Conservation (phyloP, 2,113 vertebrate genomes). For the Podarcis cretensis region DNA sequence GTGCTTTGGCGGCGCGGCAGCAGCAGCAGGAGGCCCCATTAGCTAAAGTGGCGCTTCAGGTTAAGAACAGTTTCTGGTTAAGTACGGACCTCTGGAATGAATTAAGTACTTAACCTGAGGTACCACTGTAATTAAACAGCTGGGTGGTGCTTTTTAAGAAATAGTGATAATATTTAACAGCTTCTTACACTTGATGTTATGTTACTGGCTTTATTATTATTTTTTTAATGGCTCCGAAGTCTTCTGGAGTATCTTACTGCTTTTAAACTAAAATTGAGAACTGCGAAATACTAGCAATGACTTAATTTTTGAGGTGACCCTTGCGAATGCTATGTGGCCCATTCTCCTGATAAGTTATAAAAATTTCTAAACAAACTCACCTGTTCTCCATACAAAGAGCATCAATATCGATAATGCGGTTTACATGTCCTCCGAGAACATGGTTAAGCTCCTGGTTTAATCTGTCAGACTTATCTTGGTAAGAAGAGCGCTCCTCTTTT, state of each 20-base stretch:
- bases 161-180: no score
- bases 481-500: conserved; percentile 89
- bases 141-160: background rate
- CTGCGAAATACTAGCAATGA: background rate
- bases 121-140: no score
- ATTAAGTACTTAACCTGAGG: no score
- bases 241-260: background rate
- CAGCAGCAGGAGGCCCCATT: no score
- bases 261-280: background rate
- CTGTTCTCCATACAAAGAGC: conserved; percentile 98
- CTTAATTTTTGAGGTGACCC: background rate
- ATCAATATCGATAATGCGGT: conserved; percentile 91
- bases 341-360: background rate
- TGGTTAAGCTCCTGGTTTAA: conserved; percentile 95
- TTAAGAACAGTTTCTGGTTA: no score
- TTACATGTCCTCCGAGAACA: conserved; percentile 88
- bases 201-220: no score
- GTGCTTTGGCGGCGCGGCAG: no score
- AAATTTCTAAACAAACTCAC: conserved; percentile 62
- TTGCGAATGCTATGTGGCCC: background rate
- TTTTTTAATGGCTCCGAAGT: background rate
- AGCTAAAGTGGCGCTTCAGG: no score
- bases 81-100: no score
- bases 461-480: conserved; percentile 92
- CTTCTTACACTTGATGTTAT: no score